Evolutionary conservation across 2,888 invertebrate species (phyloP), one percentile per base, ranked within the genome.

Genomic region (Keiferia lycopersicella): DNA sequence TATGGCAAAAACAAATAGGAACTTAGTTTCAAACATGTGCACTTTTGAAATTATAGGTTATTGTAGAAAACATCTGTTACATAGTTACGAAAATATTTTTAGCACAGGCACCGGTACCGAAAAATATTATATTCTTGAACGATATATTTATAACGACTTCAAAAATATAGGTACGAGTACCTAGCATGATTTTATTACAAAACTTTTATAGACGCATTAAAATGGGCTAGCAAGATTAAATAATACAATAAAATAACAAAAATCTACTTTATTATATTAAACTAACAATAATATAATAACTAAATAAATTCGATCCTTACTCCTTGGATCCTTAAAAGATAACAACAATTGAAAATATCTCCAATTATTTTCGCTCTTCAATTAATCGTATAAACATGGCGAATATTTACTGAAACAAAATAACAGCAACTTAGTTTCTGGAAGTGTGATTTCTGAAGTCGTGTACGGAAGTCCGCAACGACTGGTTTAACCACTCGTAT

Each of bases 291-390:
- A 48, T 18, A 22, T 22, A 22, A 53, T 14, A 53, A 22, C 22
- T 22, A 53, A 53, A 53, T 22, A 26, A 53, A 20, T 53, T 53
- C 22, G 26, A 53, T 22, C 51, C 51, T 53, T 22, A 53, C 18
- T 53, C 22, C 51, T 14, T 26, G 51, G 51, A 53, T 22, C 51
- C 51, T 3, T 53, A 53, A 20, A 26, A 53, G 14, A 53, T 53
- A 53, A 53, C 14, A 26, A 53, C 7, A 48, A 6, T 8, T 18
- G 6, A 14, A 14, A 12, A 20, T 20, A 48, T 48, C 48, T 18
- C 10, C 14, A 4, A 22, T 3, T 26, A 2, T 45, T 16, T 45
- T n/a, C 16, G 16, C 4, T 45, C 45, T 16, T n/a, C 16, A 45
- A 45, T 4, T 4, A 45, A 45, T 45, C 11, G 14, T 1, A 14